Percentiles rank a stretch among this genome's conserved stretches.
These are phyloP conservation scores for Malacosoma neustria DNA, from an alignment of 2,888 invertebrate species.

Conservation along the genomic window DNA sequence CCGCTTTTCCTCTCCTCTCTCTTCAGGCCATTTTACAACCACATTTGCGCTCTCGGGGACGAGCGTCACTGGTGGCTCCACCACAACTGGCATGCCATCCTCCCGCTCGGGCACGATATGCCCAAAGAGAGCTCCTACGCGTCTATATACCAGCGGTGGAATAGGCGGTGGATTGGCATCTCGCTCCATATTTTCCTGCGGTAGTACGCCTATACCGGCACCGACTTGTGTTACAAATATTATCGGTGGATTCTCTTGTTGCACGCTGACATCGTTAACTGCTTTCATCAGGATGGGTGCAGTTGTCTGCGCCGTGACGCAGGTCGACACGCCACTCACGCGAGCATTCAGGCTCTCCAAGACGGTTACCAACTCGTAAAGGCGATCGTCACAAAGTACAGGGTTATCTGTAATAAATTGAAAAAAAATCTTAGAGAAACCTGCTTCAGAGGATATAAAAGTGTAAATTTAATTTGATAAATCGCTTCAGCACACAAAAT, in stretches of 20 bases:
- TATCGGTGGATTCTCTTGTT: conserved; percentile 32
- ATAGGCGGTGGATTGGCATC: conserved; percentile 23
- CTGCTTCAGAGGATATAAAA: no score
- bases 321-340: conserved; percentile 79
- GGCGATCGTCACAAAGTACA: conserved; percentile 82
- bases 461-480: no score
- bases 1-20: conserved; percentile 24
- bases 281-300: conserved; percentile 48
- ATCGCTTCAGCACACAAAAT: no score
- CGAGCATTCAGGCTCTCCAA: conserved; percentile 83
- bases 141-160: conserved; percentile 40
- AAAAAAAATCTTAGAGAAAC: no score
- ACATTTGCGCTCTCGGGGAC: conserved; percentile 45
- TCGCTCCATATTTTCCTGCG: conserved; percentile 20
- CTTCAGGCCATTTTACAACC: conserved; percentile 61
- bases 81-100: conserved; percentile 46
- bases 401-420: conserved; percentile 81
- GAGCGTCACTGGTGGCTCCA: conserved; percentile 60
- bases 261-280: conserved; percentile 47
- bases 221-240: conserved; percentile 43
- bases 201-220: conserved; percentile 21
- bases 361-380: conserved; percentile 80
- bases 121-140: conserved; percentile 51
- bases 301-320: conserved; percentile 46
- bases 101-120: conserved; percentile 52